phyloP scores from a whole-genome alignment of 2,888 invertebrate species.

The Pseudococcus viburni region DNA sequence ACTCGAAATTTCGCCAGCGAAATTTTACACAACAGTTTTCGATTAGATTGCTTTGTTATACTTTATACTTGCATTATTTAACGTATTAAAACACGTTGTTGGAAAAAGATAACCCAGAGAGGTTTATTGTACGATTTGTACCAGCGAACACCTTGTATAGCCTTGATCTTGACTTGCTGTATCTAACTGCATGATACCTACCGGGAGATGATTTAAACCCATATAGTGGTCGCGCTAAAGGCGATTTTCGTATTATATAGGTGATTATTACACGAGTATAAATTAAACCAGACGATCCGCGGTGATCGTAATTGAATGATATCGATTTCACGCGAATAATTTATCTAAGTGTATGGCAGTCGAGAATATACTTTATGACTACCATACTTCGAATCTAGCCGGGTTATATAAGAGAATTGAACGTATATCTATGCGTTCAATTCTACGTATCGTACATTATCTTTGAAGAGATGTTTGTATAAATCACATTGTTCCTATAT shows the following conservation, averaged over 20 bases:
- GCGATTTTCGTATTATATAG: background rate
- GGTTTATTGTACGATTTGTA: background rate
- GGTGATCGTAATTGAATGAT: conserved; percentile 35
- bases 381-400: background rate
- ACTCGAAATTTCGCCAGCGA: background rate
- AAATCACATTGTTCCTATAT: conserved; percentile 34
- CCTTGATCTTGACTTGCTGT: background rate
- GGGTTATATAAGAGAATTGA: background rate
- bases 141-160: background rate
- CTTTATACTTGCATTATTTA: background rate
- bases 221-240: background rate
- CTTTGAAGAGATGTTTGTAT: background rate
- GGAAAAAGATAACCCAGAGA: background rate
- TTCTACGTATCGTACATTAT: background rate
- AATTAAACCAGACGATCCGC: background rate
- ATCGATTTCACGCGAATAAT: conserved; percentile 4
- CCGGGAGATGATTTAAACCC: conserved; percentile 19
- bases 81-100: background rate
- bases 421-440: background rate
- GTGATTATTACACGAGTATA: conserved; percentile 5
- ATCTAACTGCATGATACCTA: background rate
- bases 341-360: conserved; percentile 1
- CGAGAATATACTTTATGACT: background rate
- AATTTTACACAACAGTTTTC: conserved; percentile 7
- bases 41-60: background rate